phyloP scores from a whole-genome alignment of 1,140 invertebrate genomes.

The Lethrus apterus region DNA sequence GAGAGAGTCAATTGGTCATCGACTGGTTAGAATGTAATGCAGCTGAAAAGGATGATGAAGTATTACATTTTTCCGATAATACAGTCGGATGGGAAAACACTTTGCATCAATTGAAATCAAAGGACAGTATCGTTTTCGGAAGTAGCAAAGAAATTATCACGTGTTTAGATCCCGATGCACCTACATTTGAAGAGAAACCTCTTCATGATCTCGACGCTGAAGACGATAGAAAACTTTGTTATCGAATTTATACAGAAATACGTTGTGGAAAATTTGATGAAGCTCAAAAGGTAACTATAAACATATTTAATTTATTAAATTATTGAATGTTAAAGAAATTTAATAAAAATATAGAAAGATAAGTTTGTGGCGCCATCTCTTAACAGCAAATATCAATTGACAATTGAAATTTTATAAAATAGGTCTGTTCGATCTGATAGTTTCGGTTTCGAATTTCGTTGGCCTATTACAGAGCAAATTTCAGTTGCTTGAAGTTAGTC shows the following conservation, averaged over 20 bases:
- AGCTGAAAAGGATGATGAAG: constrained; percentile 57
- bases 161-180: constrained; percentile 89
- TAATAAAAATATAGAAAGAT: too few species aligned
- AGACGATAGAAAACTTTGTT: constrained; percentile 71
- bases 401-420: too few species aligned
- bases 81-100: constrained; percentile 89
- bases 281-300: constrained; percentile 61
- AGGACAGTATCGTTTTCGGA: constrained; percentile 47
- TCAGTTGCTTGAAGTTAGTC: too few species aligned
- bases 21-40: constrained; percentile 89
- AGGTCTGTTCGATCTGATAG: too few species aligned
- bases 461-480: too few species aligned
- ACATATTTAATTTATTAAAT: too few species aligned
- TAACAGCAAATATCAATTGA: too few species aligned
- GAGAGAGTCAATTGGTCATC: constrained; percentile 77
- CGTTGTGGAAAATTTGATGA: constrained; percentile 77
- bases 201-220: constrained; percentile 85
- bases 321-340: too few species aligned
- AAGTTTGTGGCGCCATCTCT: too few species aligned
- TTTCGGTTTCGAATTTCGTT: too few species aligned
- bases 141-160: constrained; percentile 57
- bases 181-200: constrained; percentile 65
- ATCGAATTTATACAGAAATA: constrained; percentile 66
- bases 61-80: constrained; percentile 66
- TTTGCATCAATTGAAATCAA: constrained; percentile 63